These are phyloP conservation scores for Drosophila yooni DNA, from an alignment of 2,888 invertebrate species.

Conservation along the genomic window DNA sequence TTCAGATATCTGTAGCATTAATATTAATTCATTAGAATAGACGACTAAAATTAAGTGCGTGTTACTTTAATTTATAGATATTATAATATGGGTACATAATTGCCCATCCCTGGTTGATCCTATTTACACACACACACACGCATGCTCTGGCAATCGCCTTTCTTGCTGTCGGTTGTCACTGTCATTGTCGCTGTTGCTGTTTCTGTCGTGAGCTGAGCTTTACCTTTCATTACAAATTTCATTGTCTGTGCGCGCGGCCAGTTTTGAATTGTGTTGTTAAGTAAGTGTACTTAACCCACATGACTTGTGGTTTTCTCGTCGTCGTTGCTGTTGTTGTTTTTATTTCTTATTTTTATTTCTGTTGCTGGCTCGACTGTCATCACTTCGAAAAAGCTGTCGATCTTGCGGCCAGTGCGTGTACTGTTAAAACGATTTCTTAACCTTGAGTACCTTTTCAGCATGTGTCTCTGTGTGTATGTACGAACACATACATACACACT, in stretches of 20 bases:
- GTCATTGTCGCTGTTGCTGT: slow-evolving; percentile 31
- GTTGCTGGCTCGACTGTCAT: slow-evolving; percentile 60
- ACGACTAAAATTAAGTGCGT: not conserved
- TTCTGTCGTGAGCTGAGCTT: slow-evolving; percentile 58
- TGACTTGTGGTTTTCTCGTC: slow-evolving; percentile 75
- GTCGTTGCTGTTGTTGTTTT: slow-evolving; percentile 27
- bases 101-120: slow-evolving; percentile 52
- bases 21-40: not conserved
- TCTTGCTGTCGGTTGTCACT: slow-evolving; percentile 37
- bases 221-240: slow-evolving; percentile 69
- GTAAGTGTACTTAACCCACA: slow-evolving; percentile 81
- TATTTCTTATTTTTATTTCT: slow-evolving; percentile 33
- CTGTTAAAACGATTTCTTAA: slow-evolving; percentile 75
- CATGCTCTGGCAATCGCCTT: slow-evolving; percentile 27
- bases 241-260: slow-evolving; percentile 77
- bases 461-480: slow-evolving; percentile 3
- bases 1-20: not conserved
- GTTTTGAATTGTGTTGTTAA: slow-evolving; percentile 78
- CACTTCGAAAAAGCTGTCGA: slow-evolving; percentile 74
- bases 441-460: slow-evolving; percentile 78
- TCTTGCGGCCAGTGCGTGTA: slow-evolving; percentile 60
- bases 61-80: not conserved
- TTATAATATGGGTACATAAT: not conserved
- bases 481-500: not conserved
- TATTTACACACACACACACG: slow-evolving; percentile 28